Base-by-base conservation (phyloP, 2,113 vertebrate species). In the Climacteris rufus region DNA sequence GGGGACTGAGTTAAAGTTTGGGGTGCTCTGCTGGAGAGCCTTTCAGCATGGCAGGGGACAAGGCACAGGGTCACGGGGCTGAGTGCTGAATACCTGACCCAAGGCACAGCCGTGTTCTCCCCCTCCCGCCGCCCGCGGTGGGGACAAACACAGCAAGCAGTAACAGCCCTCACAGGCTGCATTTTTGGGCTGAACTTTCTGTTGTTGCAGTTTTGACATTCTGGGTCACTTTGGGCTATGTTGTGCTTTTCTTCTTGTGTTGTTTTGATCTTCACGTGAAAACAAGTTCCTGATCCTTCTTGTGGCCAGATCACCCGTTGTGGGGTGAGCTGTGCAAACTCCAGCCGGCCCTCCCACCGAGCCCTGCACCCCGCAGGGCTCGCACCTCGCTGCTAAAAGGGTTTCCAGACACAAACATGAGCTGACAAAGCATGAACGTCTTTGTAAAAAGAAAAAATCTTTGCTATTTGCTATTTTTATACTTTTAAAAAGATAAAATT, bases 211-310 rank as follows among this genome's bases (percentile, higher is more conserved):
- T 91, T 91, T 83, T 39, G 82, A 85, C 49, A 0, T 88, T 74
- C 64, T 77, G 79, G 87, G 88, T 96, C 94, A 94, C 47, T 91
- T 86, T 86, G 92, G 92, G 93, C 93, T 86, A 66, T 97, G 95
- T 92, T 95, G 71, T 95, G 83, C 86, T 96, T 96, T 77, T 80
- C 71, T 92, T 83, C 68, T 88, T 90, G 54, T 47, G 63, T 72
- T 96, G 93, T 95, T 96, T 96, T 95, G 94, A 91, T 97, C 87
- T 94, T 85, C 13, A 2, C 88, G 75, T 95, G 91, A 95, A 96
- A 97, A 93, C 80, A 95, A 94, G 91, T 94, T 83, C 84, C 63
- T 66, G 75, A 85, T 59, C 52, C 31, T 80, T 47, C 59, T 65
- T 65, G 79, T 88, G 3, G 9, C 88, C 88, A 90, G 76, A 66